Base-by-base conservation (phyloP, 37 sponge, comb jelly and placozoan species). In the Spongia lamella region DNA sequence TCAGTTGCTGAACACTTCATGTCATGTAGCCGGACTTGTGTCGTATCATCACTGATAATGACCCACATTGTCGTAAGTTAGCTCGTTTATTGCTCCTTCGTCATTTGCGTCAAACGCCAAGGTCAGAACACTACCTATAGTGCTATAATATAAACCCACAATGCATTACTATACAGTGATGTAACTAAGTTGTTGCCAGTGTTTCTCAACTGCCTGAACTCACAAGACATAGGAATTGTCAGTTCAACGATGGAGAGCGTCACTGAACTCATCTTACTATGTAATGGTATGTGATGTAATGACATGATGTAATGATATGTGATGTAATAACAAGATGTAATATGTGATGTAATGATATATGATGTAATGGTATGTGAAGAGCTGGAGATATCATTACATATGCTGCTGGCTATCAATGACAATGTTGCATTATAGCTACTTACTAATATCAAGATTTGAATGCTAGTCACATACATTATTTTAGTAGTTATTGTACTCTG, bases 21-120 rank as follows among this genome's bases (percentile, higher is more conserved):
- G 61, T 56, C 38, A 32, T 70, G 26, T 47, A 90, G 91, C 86
- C 91, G 4, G 87, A 86, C 53, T 69, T 90, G 50, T 90, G 87
- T 58, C 53, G 83, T 24, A 64, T 90, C 1, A 77, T 90, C 21
- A 79, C 68, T 25, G 68, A 80, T 38, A 61, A 69, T 58, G 86
- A 84, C 20, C 82, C 76, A 5, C 54, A 61, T 27, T 60, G 68
- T 40, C 76, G 62, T 47, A 67, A 47, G 21, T 36, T 90, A 21
- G 85, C 82, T 7, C 90, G 85, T 64, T 34, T 47, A 38, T 50
- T 90, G 37, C 72, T 90, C 30, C 33, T 84, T 40, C 68, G 90
- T 21, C 86, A 90, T 54, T 39, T 90, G 30, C 80, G 80, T 25
- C 72, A 90, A 14, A 56, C 58, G 9, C 90, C 90, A 71, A 68